Percentiles rank a stretch among this genome's conserved stretches.
These are phyloP conservation scores for Terrapene triunguis DNA, from an alignment of 2,113 vertebrate genomes.

Conservation along the genomic window DNA sequence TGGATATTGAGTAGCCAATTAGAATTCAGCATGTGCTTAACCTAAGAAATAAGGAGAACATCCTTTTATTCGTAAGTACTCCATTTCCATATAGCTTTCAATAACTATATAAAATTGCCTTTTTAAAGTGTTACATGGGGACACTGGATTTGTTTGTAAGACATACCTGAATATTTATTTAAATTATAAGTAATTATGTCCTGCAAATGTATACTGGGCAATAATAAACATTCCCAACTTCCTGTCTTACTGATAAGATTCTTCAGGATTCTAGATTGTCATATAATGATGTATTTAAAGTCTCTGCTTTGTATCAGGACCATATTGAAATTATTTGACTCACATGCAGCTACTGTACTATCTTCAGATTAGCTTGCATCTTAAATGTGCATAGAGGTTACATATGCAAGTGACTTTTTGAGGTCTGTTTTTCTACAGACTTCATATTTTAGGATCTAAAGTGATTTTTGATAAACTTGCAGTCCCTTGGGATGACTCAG, in stretches of 20 bases:
- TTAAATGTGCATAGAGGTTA: background rate
- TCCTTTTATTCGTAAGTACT: too few species aligned
- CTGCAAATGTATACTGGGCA: background rate
- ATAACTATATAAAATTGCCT: too few species aligned
- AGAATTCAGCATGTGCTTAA: too few species aligned
- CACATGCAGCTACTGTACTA: background rate
- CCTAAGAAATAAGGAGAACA: background rate
- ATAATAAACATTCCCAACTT: background rate
- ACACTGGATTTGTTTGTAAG: background rate
- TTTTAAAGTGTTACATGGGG: too few species aligned
- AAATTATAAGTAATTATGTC: background rate
- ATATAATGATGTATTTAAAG: background rate
- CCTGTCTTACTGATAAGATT: background rate
- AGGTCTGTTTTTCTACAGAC: background rate
- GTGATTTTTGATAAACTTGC: too few species aligned
- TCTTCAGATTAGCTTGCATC: background rate
- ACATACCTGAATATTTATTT: background rate
- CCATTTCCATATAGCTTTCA: too few species aligned
- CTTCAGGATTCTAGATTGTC: background rate
- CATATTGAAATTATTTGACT: background rate
- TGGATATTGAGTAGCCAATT: background rate
- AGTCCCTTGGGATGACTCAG: too few species aligned
- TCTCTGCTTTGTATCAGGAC: background rate
- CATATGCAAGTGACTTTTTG: background rate
- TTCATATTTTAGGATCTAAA: background rate